Evolutionary conservation across 2,888 invertebrate genomes (phyloP), one percentile per base, ranked within the genome.

Genomic region (Polia nebulosa): DNA sequence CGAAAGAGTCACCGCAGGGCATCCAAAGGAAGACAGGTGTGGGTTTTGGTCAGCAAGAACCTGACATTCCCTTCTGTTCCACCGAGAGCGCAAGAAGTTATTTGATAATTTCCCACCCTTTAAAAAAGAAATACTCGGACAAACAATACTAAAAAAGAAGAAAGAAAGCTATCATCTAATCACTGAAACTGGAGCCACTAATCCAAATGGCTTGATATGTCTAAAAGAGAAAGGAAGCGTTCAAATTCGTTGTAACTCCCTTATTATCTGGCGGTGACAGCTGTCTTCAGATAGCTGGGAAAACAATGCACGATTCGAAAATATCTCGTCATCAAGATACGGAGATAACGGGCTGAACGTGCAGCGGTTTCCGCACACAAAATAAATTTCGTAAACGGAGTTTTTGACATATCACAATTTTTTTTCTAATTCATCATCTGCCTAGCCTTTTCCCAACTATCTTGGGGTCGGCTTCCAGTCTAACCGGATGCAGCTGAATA

Each of bases 221-320:
- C 76, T 34, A 49, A 65, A 84, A 89, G 89, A 87, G 91, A 91
- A 90, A 90, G 89, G 88, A 80, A 72, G 60, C 78, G 81, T 83
- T 72, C 72, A 76, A 84, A 80, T 86, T 86, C 85, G 86, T 87
- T 87, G 82, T 83, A 82, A 81, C 80, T 79, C 73, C 76, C 78
- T 68, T 80, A 81, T 87, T 89, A 91, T 91, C 89, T 56, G 44
- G 13, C 51, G 67, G 41, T 81, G 91, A 91, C 93, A 91, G 93
- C 92, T 93, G 93, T 91, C 92, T 68, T 68, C 74, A 80, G 92
- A 92, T 91, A 89, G 69, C 73, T 72, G 51, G 62, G 78, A 82
- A 82, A 89, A 93, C 92, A 93, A 92, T 89, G 85, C 83, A 60
- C 39, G 70, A 67, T 68, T 76, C 63, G 55, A 69, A 80, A 77